Percentiles rank a stretch among this genome's conserved stretches.
Evolutionary conservation across 2,888 invertebrate species (phyloP).

Genomic region (Patella ulyssiponensis): DNA sequence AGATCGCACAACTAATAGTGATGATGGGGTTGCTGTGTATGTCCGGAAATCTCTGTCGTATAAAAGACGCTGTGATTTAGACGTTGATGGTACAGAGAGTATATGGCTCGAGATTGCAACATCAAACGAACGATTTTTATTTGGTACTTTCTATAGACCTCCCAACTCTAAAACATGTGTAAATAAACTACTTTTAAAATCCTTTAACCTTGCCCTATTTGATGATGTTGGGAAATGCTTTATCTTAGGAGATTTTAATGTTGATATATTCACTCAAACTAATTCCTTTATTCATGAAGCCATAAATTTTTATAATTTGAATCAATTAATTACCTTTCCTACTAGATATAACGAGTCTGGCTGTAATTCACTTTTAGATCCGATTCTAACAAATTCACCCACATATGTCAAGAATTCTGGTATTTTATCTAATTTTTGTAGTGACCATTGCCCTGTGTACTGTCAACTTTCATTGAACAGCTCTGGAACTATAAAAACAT

Average conservation of each 20-base stretch:
- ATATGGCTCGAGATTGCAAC: background rate
- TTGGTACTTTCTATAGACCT: slow-evolving; percentile 4
- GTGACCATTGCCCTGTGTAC: slow-evolving; percentile 6
- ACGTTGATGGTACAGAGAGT: background rate
- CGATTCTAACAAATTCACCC: background rate
- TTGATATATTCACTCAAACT: background rate
- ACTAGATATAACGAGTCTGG: background rate
- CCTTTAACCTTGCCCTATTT: background rate
- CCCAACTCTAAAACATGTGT: background rate
- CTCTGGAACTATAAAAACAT: background rate
- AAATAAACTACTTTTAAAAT: slow-evolving; percentile 5
- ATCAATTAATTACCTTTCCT: background rate
- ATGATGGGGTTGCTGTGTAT: slow-evolving; percentile 9
- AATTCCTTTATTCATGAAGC: slow-evolving; percentile 8
- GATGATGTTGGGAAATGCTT: background rate
- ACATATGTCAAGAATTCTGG: background rate
- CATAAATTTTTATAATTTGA: background rate
- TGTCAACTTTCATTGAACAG: background rate
- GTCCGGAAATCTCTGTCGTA: background rate
- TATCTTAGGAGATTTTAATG: slow-evolving; percentile 7
- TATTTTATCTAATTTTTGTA: background rate
- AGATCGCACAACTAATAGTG: background rate
- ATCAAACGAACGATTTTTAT: background rate
- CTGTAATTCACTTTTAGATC: background rate
- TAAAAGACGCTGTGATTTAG: slow-evolving; percentile 7